Conservation (phyloP, 2,888 invertebrate species). For the Caenorhabditis angaria region DNA sequence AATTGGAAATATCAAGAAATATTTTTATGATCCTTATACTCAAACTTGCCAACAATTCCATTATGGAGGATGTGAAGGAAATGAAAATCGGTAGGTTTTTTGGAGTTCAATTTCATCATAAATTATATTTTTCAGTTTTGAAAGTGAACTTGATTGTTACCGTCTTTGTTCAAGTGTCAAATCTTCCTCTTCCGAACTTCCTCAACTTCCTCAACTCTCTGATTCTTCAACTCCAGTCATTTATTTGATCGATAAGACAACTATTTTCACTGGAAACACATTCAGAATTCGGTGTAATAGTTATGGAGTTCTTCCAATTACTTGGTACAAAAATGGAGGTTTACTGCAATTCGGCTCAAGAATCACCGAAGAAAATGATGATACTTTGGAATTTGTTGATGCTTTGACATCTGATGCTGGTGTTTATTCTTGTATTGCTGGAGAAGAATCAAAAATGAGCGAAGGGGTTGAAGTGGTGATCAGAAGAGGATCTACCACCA, state of each 20-base stretch:
- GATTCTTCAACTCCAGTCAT: constrained; percentile 32
- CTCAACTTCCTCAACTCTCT: constrained; percentile 23
- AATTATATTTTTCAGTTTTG: constrained; percentile 10
- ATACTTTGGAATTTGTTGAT: constrained; percentile 35
- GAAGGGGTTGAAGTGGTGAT: constrained; percentile 38
- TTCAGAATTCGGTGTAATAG: constrained; percentile 50
- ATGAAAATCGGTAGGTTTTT: constrained; percentile 41
- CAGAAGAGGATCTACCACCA: constrained; percentile 16
- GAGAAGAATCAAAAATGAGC: constrained; percentile 38
- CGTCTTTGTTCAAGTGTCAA: constrained; percentile 34
- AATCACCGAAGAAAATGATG: constrained; percentile 43
- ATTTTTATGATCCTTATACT: constrained; percentile 60
- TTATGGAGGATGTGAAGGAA: constrained; percentile 67
- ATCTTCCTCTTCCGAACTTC: constrained; percentile 12
- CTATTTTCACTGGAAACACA: constrained; percentile 28
- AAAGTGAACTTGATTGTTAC: constrained; percentile 34
- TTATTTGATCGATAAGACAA: constrained; percentile 28
- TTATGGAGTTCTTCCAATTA: constrained; percentile 43
- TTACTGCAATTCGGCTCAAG: constrained; percentile 48
- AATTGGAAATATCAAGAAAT: constrained; percentile 40
- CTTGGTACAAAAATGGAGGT: constrained; percentile 59
- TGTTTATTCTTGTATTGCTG: constrained; percentile 36
- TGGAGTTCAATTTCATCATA: background rate
- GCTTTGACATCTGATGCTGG: constrained; percentile 31
- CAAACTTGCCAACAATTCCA: constrained; percentile 61